Evolutionary conservation across 1,140 invertebrate species (phyloP), one percentile per base, ranked within the genome.

Genomic region (Harlomillsia oculata): DNA sequence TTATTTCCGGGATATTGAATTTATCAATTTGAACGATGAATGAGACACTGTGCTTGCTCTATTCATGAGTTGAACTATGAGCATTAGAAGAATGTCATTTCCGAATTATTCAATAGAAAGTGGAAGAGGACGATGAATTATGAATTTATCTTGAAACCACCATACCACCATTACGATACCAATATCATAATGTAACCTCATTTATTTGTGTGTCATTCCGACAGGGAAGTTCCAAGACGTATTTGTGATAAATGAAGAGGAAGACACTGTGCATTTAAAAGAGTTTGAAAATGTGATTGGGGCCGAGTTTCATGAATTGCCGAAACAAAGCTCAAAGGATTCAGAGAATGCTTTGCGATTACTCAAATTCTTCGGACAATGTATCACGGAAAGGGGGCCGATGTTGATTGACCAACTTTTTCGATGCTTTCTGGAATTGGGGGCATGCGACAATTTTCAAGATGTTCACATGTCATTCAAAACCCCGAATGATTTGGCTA

Each of bases 351-450:
- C 3, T 80, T 82, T 59, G 80, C 81, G 58, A 72, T 90, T 54
- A 70, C 89, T 32, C 80, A 85, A 68, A 89, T 88, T 72, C 81
- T 89, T 66, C 81, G 79, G 77, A 85, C 67, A 82, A 80, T 65
- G 82, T 89, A 29, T 82, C 86, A 66, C 76, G 81, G 25, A 85
- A 87, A 48, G 45, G 67, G 82, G 85, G 6, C 84, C 87, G 0
- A 78, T 89, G 48, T 74, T 87, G 55, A 82, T 93, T 9, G 88
- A 92, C 67, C 85, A 91, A 66, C 71, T 94, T 4, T 91, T 91
- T 65, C 82, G n/a, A 82, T 66, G 74, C 84, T 67, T n/a, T 80
- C 82, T 11, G 81, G 82, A 62, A 83, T 89, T 40, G 62, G 78
- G 81, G 58, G 16, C 56, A 40, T 59, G 29, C 43, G 50, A 30